These are phyloP conservation scores for Gonioctena quinquepunctata DNA, from an alignment of 1,140 invertebrate species.

Conservation along the genomic window DNA sequence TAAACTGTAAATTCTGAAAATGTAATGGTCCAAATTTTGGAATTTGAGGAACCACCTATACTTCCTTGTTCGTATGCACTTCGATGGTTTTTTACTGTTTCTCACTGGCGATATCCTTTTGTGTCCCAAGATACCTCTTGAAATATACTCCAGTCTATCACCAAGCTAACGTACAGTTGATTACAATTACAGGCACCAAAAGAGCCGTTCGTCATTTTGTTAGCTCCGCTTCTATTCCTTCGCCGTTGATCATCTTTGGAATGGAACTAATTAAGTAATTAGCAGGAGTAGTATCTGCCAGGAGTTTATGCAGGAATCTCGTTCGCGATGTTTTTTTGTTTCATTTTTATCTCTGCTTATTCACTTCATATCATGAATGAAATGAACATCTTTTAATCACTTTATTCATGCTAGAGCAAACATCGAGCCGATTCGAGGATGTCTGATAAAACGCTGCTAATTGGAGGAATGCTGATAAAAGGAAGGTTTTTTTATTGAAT, in stretches of 20 bases:
- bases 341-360: conserved; percentile 14
- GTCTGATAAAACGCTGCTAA: background rate
- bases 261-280: conserved; percentile 34
- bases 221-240: background rate
- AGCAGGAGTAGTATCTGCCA: conserved; percentile 10
- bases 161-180: background rate
- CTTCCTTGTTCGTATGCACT: no score
- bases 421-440: background rate
- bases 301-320: conserved; percentile 7
- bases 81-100: no score
- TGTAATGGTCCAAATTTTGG: no score
- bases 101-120: no score
- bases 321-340: background rate
- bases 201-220: background rate
- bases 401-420: background rate
- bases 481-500: background rate
- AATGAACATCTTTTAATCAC: conserved; percentile 17
- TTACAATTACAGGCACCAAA: background rate
- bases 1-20: no score
- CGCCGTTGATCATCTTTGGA: conserved; percentile 30
- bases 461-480: background rate
- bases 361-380: conserved; percentile 17
- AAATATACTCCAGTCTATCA: no score
- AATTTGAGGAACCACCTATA: no score
- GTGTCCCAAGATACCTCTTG: no score